phyloP scores from a whole-genome alignment of 1,140 invertebrate species.

The Sesamia nonagrioides region DNA sequence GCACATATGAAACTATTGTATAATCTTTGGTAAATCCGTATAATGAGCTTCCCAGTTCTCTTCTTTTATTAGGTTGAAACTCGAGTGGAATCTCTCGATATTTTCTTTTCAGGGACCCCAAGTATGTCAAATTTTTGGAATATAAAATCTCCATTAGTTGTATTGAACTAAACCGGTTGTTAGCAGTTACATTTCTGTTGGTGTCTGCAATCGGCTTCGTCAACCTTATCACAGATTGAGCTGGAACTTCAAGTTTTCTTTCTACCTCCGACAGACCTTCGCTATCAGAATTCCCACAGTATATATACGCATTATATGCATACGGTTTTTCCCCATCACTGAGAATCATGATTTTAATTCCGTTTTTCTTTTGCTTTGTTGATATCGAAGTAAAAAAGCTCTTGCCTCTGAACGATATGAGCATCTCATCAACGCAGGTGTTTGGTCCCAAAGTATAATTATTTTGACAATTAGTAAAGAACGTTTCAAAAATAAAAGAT shows the following conservation, averaged over 20 bases:
- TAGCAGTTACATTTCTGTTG: slow-evolving; percentile 59
- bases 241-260: slow-evolving; percentile 57
- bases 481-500: slow-evolving; percentile 68
- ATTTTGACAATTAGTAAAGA: slow-evolving; percentile 73
- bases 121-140: slow-evolving; percentile 61
- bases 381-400: not conserved
- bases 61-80: slow-evolving; percentile 67
- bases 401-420: slow-evolving; percentile 50
- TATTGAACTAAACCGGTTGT: slow-evolving; percentile 59
- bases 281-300: not conserved
- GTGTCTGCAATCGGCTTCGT: slow-evolving; percentile 48
- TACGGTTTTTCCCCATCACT: slow-evolving; percentile 53
- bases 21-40: slow-evolving; percentile 62
- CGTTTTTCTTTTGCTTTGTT: slow-evolving; percentile 40
- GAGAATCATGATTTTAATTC: slow-evolving; percentile 54
- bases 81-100: slow-evolving; percentile 63
- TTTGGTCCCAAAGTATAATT: slow-evolving; percentile 53
- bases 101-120: slow-evolving; percentile 71
- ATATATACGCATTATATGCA: not conserved
- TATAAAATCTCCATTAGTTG: slow-evolving; percentile 52
- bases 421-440: slow-evolving; percentile 76
- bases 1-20: slow-evolving; percentile 62
- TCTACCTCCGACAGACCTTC: slow-evolving; percentile 49
- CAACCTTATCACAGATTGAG: slow-evolving; percentile 62
- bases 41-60: slow-evolving; percentile 57